These are phyloP conservation scores for Argyresthia albistria DNA, from an alignment of 2,888 invertebrate species.

Conservation along the genomic window DNA sequence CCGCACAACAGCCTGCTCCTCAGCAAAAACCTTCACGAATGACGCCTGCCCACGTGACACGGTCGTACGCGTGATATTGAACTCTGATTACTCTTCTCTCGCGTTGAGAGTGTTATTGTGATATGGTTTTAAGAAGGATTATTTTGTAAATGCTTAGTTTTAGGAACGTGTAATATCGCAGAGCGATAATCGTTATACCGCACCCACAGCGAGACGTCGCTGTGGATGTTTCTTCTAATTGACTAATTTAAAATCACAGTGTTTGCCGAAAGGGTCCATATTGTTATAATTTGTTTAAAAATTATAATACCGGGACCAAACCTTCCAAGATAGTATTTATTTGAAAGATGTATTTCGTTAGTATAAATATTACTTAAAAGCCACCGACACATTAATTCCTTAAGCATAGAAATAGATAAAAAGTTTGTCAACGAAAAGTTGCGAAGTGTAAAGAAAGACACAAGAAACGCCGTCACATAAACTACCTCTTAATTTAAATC, in stretches of 20 bases:
- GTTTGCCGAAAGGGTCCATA: constrained; percentile 67
- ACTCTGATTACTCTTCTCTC: constrained; percentile 60
- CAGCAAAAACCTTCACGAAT: constrained; percentile 89
- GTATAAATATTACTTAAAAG: constrained; percentile 67
- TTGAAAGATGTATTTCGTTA: constrained; percentile 69
- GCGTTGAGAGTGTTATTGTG: constrained; percentile 61
- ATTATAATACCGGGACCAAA: constrained; percentile 72
- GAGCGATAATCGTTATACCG: constrained; percentile 59
- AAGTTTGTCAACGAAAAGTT: constrained; percentile 61
- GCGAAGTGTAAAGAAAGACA: constrained; percentile 47
- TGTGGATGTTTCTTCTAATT: constrained; percentile 44
- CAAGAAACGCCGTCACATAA: constrained; percentile 37
- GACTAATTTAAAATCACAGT: constrained; percentile 49
- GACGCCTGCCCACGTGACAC: constrained; percentile 55
- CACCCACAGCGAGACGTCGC: constrained; percentile 40
- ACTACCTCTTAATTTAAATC: constrained; percentile 69
- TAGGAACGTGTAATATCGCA: constrained; percentile 57
- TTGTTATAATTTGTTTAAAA: constrained; percentile 74
- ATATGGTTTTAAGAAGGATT: constrained; percentile 67
- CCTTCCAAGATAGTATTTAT: constrained; percentile 73
- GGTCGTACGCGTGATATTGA: constrained; percentile 41
- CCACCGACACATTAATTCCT: constrained; percentile 73
- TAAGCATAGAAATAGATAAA: constrained; percentile 70
- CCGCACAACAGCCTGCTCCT: constrained; percentile 90
- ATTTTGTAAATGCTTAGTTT: constrained; percentile 52